Base-by-base conservation (phyloP, 2,113 vertebrate species). In the Cisticola juncidis region DNA sequence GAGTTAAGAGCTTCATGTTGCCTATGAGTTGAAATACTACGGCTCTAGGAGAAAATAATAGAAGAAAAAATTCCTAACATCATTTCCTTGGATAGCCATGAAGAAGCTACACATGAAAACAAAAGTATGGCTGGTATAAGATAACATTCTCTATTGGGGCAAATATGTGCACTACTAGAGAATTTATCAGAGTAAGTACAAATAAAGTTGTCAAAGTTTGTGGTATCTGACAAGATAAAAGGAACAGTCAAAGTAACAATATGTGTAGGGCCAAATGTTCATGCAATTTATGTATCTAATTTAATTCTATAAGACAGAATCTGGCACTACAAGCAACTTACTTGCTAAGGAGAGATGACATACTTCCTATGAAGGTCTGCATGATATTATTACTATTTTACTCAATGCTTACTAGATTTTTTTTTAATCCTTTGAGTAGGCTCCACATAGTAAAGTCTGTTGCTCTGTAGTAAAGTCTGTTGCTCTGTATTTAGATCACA, bases 211-310 rank as follows among this genome's bases (percentile, higher is more conserved):
- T 95, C 81, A 86, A 92, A 94, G 66, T 91, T 95, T 86, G 87
- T 91, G 66, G 80, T 92, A 95, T 91, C 84, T 95, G 90, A 95
- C 87, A 95, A 94, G 91, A 95, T 89, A 78, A 94, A 94, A 95
- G 85, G 57, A 88, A 58, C 54, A 91, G 74, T 95, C 68, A 80
- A 79, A 76, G 61, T 91, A 88, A 79, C 50, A 84, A 61, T 92
- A 58, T 40, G 58, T 69, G n/a, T 77, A 66, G 83, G 74, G 76
- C 45, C 80, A 94, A 94, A 84, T 86, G 58, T 73, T 96, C 90
- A n/a, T 53, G 50, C 48, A 95, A 93, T 92, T 87, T 94, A 93
- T 86, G 47, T 72, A 80, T 88, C 48, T 85, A 45, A 88, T 92
- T 82, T 81, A 45, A 73, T 83, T 93, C 69, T 85, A 35, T 95